These are phyloP conservation scores for Leptarthrus brevirostris DNA, from an alignment of 2,888 invertebrate genomes.

Conservation along the genomic window DNA sequence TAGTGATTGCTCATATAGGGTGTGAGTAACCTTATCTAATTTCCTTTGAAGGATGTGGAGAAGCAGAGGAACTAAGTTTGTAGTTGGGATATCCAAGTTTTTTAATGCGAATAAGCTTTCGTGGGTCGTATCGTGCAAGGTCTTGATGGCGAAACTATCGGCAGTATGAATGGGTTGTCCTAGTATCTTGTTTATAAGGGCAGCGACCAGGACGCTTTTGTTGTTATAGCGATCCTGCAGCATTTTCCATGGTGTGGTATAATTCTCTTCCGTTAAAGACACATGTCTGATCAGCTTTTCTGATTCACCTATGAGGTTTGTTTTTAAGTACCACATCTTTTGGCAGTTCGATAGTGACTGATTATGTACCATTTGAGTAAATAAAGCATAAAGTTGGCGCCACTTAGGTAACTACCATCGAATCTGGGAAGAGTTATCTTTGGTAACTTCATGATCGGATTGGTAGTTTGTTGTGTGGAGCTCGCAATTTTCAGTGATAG, in stretches of 20 bases:
- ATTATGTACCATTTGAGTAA: slow-evolving; percentile 43
- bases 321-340: slow-evolving; percentile 52
- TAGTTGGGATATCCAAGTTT: slow-evolving; percentile 28
- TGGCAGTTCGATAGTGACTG: slow-evolving; percentile 37
- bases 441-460: slow-evolving; percentile 13
- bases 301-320: slow-evolving; percentile 44
- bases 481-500: background rate
- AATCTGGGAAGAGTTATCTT: slow-evolving; percentile 48
- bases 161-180: slow-evolving; percentile 36
- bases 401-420: slow-evolving; percentile 43
- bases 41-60: slow-evolving; percentile 42
- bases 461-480: background rate
- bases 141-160: slow-evolving; percentile 40
- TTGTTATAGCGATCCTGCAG: slow-evolving; percentile 50
- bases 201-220: slow-evolving; percentile 42
- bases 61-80: slow-evolving; percentile 39
- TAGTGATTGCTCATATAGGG: slow-evolving; percentile 45
- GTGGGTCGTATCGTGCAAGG: slow-evolving; percentile 45
- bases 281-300: slow-evolving; percentile 44
- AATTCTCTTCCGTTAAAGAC: slow-evolving; percentile 48
- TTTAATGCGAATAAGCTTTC: slow-evolving; percentile 31
- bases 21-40: slow-evolving; percentile 42
- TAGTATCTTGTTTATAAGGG: slow-evolving; percentile 41
- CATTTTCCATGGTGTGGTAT: slow-evolving; percentile 40
- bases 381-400: slow-evolving; percentile 48